phyloP scores from a whole-genome alignment of 1,140 invertebrate genomes.

The Physella acuta region DNA sequence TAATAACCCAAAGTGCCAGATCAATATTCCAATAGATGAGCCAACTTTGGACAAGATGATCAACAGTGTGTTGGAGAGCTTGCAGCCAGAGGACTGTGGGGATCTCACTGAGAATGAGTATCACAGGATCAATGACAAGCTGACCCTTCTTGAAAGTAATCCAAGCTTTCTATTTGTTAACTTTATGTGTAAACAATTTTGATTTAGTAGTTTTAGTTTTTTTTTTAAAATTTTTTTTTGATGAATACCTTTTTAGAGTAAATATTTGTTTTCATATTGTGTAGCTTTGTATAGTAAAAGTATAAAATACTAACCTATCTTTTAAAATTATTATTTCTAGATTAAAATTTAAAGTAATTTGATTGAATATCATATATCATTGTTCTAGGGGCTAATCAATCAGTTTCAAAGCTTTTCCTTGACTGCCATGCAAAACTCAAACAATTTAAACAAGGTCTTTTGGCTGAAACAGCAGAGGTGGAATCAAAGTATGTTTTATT shows the following conservation, averaged over 20 bases:
- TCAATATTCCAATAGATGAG: conserved; percentile 4
- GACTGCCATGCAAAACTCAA: conserved; percentile 34
- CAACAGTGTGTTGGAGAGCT: background rate
- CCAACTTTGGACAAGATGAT: conserved; percentile 9
- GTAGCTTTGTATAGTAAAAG: background rate
- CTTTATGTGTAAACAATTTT: background rate
- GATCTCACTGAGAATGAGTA: conserved; percentile 12
- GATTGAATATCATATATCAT: background rate
- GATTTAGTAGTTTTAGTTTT: background rate
- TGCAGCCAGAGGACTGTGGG: background rate
- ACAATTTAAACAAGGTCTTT: conserved; percentile 30
- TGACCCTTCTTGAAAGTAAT: conserved; percentile 19
- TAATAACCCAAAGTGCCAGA: background rate
- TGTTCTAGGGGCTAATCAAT: conserved; percentile 34
- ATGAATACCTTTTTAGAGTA: background rate
- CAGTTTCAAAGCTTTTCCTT: conserved; percentile 39
- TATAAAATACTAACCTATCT: background rate
- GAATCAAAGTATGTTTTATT: conserved; percentile 36
- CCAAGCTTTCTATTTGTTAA: background rate
- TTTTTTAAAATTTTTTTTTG: background rate
- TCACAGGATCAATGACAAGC: background rate
- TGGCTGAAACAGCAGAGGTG: conserved; percentile 30
- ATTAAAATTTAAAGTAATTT: background rate
- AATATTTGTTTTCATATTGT: background rate
- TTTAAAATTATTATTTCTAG: background rate